Evolutionary conservation across 2,113 vertebrate species (phyloP), one percentile per base, ranked within the genome.

Genomic region (Grammomys dolichurus): DNA sequence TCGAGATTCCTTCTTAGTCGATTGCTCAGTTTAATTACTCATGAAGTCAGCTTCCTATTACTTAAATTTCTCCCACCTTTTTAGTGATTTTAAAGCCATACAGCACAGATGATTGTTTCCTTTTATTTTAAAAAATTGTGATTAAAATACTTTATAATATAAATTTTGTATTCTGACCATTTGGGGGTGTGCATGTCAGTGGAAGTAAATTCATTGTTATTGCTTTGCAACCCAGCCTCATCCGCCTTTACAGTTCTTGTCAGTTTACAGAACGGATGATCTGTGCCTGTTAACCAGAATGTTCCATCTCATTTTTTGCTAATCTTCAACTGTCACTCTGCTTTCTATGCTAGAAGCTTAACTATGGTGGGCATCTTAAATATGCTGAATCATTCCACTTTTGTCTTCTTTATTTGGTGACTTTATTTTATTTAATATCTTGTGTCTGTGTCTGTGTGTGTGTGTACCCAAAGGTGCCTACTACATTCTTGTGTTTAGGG

Each of bases 51-150:
- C 10, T 33, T 89, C 43, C 46, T 73, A 58, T 12, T 65, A 65
- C 26, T 95, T 93, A 88, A 31, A 85, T 13, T 93, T 56, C 67
- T 16, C 26, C 89, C 36, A 76, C 78, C 36, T 90, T 93, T 87
- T 56, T 89, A 73, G 14, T 31, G 51, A 4, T 70, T 95, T 89
- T 90, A 76, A 93, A 96, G 40, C n/a, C 77, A 65, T 5, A 75
- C 0, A 67, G 76, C 10, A 77, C 16, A 17, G 91, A 1, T 85
- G 51, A 77, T 16, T 70, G 7, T 84, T 95, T 93, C 56, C 48
- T 48, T 43, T 22, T 63, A 80, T 87, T 54, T 93, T 46, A 33
- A 92, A 92, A 88, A 89, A 60, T 24, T 65, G 28, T 82, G 40
- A 11, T 22, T 24, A 93, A 96, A 73, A 63, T 40, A 90, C 0